Evolutionary conservation across 2,113 vertebrate genomes (phyloP), one percentile per base, ranked within the genome.

Genomic region (Neogobius melanostomus): DNA sequence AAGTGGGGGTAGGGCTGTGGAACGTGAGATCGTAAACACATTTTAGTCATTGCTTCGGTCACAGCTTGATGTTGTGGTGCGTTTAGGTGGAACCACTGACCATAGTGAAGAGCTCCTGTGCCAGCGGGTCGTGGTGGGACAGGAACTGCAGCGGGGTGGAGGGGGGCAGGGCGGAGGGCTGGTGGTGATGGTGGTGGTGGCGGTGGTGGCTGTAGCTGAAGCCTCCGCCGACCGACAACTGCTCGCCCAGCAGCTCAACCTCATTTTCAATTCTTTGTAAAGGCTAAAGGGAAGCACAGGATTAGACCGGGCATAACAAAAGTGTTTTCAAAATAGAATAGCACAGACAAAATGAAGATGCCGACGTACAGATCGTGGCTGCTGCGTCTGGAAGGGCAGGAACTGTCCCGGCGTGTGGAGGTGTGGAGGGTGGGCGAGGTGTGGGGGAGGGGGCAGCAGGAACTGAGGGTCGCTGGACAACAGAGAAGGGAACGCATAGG

Each of bases 251-350:
- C 62, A 98, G 91, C 75, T 99, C 97, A 61, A 98, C 97, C 69
- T 99, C 97, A 69, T 98, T 99, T 88, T 99, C 97, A 79, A 99
- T 98, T 85, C 96, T 96, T 82, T 99, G 97, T 89, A 99, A 91
- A 9, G 97, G 97, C 96, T 99, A 85, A 14, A 16, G 62, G 74
- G 44, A 66, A 62, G 64, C 8, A 50, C 21, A 52, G 3, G 6
- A 7, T 1, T 43, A 75, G 59, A 45, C 14, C 3, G 14, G 15
- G 3, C 8, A 61, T 8, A 14, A 14, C 4, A 42, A 61, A 43
- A 60, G 3, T 60, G 17, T 1, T 11, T 56, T 1, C 11, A 21
- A 5, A 21, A 54, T 6, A 15, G 15, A 50, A 6, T 0, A 50
- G 17, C 0, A 16, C 3, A 7, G 15, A 44, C 42, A 61, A 15